Evolutionary conservation across 2,113 vertebrate genomes (phyloP), one percentile per base, ranked within the genome.

Genomic region (Puma concolor): DNA sequence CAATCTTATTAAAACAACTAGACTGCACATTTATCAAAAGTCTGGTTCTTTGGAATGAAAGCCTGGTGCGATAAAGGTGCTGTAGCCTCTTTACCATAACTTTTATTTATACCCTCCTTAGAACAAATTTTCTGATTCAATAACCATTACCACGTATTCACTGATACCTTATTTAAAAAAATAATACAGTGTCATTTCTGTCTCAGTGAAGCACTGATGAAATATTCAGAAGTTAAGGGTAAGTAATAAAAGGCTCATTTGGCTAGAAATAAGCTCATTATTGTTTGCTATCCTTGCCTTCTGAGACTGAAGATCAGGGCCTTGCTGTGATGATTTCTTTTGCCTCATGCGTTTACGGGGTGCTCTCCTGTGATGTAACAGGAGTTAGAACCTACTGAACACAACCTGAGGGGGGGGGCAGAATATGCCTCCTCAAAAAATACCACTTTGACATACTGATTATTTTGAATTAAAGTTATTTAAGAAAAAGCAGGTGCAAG

Each of bases 241-340:
- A 29, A 80, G 12, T 94, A 92, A 74, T 92, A 88, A 44, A 72
- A 91, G 79, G 3, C 29, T 91, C 0, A 76, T 96, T 97, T 91
- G 72, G 72, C 84, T 96, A 38, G 74, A 96, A 93, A 89, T 80
- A 12, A 97, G 4, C 8, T 91, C 91, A 87, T 96, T 91, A 97
- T 83, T 86, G 52, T 77, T 93, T 60, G 0, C 3, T 96, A 77
- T 25, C 16, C 66, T 52, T 54, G 57, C 25, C 91, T 97, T 95
- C 9, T 21, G 88, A 19, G 29, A n/a, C 94, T 38, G 9, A 77
- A 92, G 93, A 90, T 33, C 0, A 41, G 8, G 21, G 88, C 72
- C 93, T 60, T 31, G 29, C 82, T 82, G 3, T 8, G 67, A 9
- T 31, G 7, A 77, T 50, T 81, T 77, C 33, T 29, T 96, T 91